Base-by-base conservation (phyloP, 2,113 vertebrate genomes). In the Orcinus orca region DNA sequence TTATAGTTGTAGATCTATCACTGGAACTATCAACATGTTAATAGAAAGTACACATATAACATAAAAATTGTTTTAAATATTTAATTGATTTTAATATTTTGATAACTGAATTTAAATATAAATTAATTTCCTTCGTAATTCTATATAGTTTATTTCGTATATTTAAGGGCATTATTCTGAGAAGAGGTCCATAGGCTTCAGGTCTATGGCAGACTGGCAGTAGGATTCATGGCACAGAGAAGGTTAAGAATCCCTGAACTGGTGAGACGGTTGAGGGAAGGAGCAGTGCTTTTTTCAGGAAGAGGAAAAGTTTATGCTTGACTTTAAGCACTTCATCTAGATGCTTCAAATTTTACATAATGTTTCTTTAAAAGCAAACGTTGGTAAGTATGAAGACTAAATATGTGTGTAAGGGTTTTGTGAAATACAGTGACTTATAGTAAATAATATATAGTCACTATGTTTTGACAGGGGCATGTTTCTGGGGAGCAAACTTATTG, bases 51-150 rank as follows among this genome's bases (percentile, higher is more conserved):
- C 1, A 92, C 11, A 55, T 47, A 36, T 65, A 20, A 84, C 93
- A 85, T 38, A 33, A 44, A 95, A 88, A 92, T 17, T 80, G 21
- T 23, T 79, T 81, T 94, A 77, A 84, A 74, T 55, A 85, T 81
- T 88, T 93, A 93, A 71, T 91, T 96, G 53, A 50, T 74, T 90
- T 90, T 73, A 95, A 55, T 50, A 88, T 70, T 93, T 90, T 93
- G 47, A 85, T 88, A 79, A 85, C 92, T 79, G 6, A 92, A 90
- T 95, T 92, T 85, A 18, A 88, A 50, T 80, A 76, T 74, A 95
- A 79, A 62, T 73, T 96, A 60, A 8, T 77, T 97, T 90, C 41
- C n/a, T 91, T 93, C 79, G 2, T 79, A 44, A 58, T 85, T 95
- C 50, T 79, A 18, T 41, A 44, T 89, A 65, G 26, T 82, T 90